Evolutionary conservation across 1,140 invertebrate species (phyloP), one percentile per base, ranked within the genome.

Genomic region (Orius laevigatus): DNA sequence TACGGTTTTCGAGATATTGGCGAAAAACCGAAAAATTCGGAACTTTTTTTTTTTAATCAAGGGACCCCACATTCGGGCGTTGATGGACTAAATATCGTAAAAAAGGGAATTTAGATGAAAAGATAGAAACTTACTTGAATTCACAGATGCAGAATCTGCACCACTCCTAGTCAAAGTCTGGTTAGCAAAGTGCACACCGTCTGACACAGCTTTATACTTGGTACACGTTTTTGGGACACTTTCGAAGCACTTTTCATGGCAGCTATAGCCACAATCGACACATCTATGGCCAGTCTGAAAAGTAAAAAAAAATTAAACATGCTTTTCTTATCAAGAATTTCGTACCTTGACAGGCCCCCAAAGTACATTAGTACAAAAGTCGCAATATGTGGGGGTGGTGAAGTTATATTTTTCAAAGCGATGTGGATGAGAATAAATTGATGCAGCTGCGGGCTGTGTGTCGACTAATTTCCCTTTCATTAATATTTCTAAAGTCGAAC

Each of bases 201-300:
- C 76, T 10, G 74, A 67, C 1, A 76, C 73, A 47, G 78, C 68
- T 63, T 84, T 83, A 60, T 85, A 92, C 63, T 84, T 90, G 55
- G 86, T 88, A 67, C 90, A 93, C 63, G 90, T 91, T 66, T 90
- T 86, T 39, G 89, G 81, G 16, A 91, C 85, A 46, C 74, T 66
- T 46, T 91, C 84, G 40, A 80, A 77, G 65, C 91, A 95, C 59
- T 91, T 90, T 62, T 96, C 91, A 66, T 96, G 91, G 63, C 87
- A 93, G 56, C 85, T 86, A 60, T 88, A 90, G n/a, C 89, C 88
- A 66, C 91, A 96, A 62, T 95, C 90, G 56, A 82, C 75, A 63
- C 90, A 95, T 50, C 84, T 73, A 63, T 91, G 75, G 5, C 84
- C 86, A 60, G 76, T 75, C 75, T 78, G 60, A 65, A 63, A 49